Evolutionary conservation across 2,113 vertebrate genomes (phyloP).

Genomic region (Corythaeola cristata): DNA sequence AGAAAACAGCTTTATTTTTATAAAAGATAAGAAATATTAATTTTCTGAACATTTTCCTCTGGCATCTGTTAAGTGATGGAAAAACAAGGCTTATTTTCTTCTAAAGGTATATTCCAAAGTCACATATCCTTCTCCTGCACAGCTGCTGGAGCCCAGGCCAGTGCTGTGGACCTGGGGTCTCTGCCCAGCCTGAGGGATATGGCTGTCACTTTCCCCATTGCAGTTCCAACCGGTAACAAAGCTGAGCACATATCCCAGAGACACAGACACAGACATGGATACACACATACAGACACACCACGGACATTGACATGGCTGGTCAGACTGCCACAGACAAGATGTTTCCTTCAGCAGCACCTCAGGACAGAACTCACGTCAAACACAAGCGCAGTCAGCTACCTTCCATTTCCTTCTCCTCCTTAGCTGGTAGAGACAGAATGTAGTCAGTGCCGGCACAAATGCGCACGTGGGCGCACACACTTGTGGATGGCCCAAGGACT

Average conservation of each 20-base stretch:
- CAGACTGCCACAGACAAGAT: neutral
- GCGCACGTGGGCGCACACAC: accelerated
- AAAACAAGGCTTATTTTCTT: accelerated
- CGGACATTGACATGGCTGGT: no score
- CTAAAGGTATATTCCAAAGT: neutral
- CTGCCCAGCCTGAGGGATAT: neutral
- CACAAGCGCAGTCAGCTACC: neutral
- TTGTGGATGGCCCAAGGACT: neutral
- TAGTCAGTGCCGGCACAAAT: no score
- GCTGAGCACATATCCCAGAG: neutral
- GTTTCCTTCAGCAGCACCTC: accelerated
- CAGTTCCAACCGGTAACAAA: neutral
- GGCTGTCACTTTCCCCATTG: neutral
- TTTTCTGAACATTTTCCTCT: neutral
- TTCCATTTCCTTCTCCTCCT: neutral
- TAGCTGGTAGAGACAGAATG: neutral
- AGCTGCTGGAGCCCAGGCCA: neutral
- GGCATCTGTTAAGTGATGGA: neutral
- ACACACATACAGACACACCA: no score
- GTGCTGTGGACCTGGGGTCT: neutral
- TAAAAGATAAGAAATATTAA: neutral
- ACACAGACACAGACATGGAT: accelerated
- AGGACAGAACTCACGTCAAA: neutral
- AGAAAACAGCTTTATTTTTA: neutral
- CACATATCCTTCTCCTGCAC: neutral